Evolutionary conservation across 2,888 invertebrate genomes (phyloP).

Genomic region (Apamea sordens): DNA sequence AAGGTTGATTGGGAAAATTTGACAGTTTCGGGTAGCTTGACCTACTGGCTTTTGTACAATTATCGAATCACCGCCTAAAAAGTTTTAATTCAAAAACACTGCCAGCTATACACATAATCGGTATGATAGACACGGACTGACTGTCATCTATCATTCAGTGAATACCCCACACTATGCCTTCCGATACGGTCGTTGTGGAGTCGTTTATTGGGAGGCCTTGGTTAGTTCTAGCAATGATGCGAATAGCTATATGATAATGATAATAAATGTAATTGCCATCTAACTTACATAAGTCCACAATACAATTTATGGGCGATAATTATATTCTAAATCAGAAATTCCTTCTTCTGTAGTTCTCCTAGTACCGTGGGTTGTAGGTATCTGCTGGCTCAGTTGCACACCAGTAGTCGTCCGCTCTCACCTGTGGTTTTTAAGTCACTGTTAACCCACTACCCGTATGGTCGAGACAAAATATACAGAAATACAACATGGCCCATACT

Average conservation of each 20-base stretch:
- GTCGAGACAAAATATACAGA: neutral
- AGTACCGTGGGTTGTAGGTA: neutral
- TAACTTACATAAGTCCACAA: neutral
- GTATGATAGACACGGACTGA: neutral
- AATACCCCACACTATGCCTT: neutral
- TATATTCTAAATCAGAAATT: conserved; percentile 1
- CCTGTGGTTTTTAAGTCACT: neutral
- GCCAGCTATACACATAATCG: neutral
- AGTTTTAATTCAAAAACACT: neutral
- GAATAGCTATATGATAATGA: neutral
- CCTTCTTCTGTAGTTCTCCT: neutral
- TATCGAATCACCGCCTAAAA: neutral
- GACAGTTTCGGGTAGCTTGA: no score
- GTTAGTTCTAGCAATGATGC: neutral
- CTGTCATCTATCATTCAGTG: neutral
- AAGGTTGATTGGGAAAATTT: no score
- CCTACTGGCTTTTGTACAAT: no score
- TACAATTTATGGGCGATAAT: neutral
- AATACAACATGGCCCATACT: neutral
- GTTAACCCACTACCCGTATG: neutral
- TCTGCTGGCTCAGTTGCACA: neutral
- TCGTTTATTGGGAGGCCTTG: neutral
- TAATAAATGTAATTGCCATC: neutral
- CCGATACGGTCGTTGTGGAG: neutral
- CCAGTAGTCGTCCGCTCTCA: neutral